These are phyloP conservation scores for Spilogale gracilis DNA, from an alignment of 2,113 vertebrate species.

Conservation along the genomic window DNA sequence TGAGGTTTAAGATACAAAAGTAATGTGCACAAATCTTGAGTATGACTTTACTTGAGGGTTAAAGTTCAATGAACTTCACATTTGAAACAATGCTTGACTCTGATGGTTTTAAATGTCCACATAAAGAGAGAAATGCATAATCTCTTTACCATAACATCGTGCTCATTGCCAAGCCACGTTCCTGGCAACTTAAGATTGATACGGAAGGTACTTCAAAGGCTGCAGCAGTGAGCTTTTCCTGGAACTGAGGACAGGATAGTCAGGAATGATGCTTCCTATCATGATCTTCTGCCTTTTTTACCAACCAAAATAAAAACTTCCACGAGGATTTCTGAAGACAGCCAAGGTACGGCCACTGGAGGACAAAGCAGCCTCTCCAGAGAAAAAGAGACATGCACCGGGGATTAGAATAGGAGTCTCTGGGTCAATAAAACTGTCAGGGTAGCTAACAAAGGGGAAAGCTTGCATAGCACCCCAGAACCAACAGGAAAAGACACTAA, in stretches of 20 bases:
- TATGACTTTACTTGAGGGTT: not conserved
- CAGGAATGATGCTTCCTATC: not conserved
- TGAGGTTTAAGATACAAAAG: constrained; percentile 20
- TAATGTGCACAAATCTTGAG: not conserved
- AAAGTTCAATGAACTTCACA: constrained; percentile 40
- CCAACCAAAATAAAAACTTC: constrained; percentile 28
- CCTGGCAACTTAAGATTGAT: constrained; percentile 49
- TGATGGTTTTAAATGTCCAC: constrained; percentile 28
- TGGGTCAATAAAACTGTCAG: not conserved
- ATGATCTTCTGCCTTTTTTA: not conserved
- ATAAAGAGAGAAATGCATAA: constrained; percentile 38
- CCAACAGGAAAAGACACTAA: not conserved
- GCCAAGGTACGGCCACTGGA: not conserved
- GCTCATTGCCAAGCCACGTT: constrained; percentile 6
- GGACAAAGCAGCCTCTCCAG: not conserved
- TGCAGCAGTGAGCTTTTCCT: not conserved
- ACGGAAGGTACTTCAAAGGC: constrained; percentile 29
- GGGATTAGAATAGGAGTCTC: not conserved
- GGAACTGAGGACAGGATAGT: not conserved
- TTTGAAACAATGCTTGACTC: constrained; percentile 31
- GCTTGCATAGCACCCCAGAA: not conserved
- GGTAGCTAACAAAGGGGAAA: not conserved
- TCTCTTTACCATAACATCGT: constrained; percentile 32
- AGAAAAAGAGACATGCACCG: not conserved
- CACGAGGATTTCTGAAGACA: not conserved